A percentile compares a stretch with the other conserved stretches of the same genome.
Evolutionary conservation across 2,888 invertebrate genomes (phyloP).

Genomic region (Oeneis ivallda): DNA sequence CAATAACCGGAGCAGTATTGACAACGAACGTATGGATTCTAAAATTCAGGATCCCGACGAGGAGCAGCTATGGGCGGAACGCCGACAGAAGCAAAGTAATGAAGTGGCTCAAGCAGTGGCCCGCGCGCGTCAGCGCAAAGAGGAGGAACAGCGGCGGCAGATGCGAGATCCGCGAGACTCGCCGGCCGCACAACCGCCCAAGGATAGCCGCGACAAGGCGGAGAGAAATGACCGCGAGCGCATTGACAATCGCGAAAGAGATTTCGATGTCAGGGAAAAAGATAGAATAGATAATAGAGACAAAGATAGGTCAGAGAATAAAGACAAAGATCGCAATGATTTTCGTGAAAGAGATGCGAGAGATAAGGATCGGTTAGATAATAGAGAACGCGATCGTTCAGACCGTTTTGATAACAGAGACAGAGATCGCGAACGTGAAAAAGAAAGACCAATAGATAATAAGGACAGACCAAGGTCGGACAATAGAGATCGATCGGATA

Average conservation of each 20-base stretch:
- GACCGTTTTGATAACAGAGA: constrained; percentile 50
- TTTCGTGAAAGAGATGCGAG: constrained; percentile 52
- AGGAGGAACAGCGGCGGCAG: constrained; percentile 91
- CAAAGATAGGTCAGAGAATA: constrained; percentile 52
- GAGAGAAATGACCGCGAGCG: constrained; percentile 48
- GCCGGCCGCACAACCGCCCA: constrained; percentile 53
- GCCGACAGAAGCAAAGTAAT: constrained; percentile 85
- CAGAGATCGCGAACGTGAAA: constrained; percentile 51
- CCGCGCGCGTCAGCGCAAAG: constrained; percentile 91
- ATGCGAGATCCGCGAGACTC: constrained; percentile 66
- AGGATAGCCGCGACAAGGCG: constrained; percentile 57
- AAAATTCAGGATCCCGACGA: constrained; percentile 70
- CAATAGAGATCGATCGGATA: constrained; percentile 48
- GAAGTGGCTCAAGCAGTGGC: constrained; percentile 91
- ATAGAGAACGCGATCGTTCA: constrained; percentile 49
- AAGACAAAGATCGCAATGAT: constrained; percentile 49
- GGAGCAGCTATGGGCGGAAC: constrained; percentile 85
- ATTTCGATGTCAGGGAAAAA: constrained; percentile 50
- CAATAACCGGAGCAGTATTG: constrained; percentile 59
- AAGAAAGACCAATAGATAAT: constrained; percentile 46
- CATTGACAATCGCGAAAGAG: constrained; percentile 54
- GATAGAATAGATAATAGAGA: constrained; percentile 60
- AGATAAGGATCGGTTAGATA: constrained; percentile 54
- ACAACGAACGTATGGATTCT: constrained; percentile 64
- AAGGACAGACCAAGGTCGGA: constrained; percentile 50